Evolutionary conservation across 2,888 invertebrate genomes (phyloP).

Genomic region (Nomada flava): DNA sequence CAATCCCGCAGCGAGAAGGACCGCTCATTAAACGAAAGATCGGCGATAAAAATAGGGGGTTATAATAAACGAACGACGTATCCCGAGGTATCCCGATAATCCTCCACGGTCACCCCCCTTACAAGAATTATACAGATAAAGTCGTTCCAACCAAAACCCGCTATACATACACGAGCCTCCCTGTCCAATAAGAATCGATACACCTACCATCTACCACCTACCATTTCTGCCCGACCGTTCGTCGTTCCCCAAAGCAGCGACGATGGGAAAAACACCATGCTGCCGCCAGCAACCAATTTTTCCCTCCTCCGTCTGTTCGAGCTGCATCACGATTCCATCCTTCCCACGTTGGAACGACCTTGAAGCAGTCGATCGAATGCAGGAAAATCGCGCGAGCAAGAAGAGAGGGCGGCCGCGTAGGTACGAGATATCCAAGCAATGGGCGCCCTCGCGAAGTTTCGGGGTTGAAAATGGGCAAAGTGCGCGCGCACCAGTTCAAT

Average conservation of each 20-base stretch:
- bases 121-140: background rate
- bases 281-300: background rate
- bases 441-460: constrained; percentile 49
- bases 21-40: constrained; percentile 32
- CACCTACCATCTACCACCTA: no score
- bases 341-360: constrained; percentile 60
- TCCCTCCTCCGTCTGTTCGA: constrained; percentile 21
- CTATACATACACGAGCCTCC: background rate
- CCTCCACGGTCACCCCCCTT: background rate
- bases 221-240: background rate
- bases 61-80: constrained; percentile 20
- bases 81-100: constrained; percentile 16
- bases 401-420: constrained; percentile 24
- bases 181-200: constrained; percentile 3
- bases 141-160: background rate
- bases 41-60: constrained; percentile 33
- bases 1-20: constrained; percentile 1
- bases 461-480: constrained; percentile 41
- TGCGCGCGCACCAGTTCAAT: constrained; percentile 81
- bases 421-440: constrained; percentile 51
- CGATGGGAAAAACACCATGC: background rate
- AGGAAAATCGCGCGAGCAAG: constrained; percentile 32
- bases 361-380: constrained; percentile 50
- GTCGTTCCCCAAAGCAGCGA: background rate
- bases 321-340: background rate